phyloP scores from a whole-genome alignment of 2,797 vertebrate genomes.

The Microchirus variegatus region DNA sequence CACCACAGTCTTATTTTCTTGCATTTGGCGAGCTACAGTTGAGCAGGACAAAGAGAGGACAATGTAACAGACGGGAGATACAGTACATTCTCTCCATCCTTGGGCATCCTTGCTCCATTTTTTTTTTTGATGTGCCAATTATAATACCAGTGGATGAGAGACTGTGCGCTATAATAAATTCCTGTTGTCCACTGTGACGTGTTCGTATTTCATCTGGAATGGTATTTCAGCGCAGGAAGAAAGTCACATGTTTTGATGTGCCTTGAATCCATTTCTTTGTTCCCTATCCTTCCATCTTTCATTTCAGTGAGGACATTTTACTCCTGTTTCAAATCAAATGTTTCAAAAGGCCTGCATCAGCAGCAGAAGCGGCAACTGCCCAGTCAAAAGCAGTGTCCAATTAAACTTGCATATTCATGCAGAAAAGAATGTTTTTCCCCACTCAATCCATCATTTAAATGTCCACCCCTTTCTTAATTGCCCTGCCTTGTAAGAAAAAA shows the following conservation, averaged over 20 bases:
- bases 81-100: slow-evolving; percentile 35
- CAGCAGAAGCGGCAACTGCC: slow-evolving; percentile 19
- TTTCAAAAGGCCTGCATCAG: slow-evolving; percentile 52
- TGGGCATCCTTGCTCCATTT: slow-evolving; percentile 41
- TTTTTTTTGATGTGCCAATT: slow-evolving; percentile 47
- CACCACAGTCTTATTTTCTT: slow-evolving; percentile 13
- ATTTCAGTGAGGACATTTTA: slow-evolving; percentile 67
- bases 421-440: slow-evolving; percentile 47
- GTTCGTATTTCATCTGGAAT: slow-evolving; percentile 57
- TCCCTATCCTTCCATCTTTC: slow-evolving; percentile 71
- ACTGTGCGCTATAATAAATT: slow-evolving; percentile 42
- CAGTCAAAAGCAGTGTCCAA: slow-evolving; percentile 55
- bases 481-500: slow-evolving; percentile 56
- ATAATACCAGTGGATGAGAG: slow-evolving; percentile 50
- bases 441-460: slow-evolving; percentile 58
- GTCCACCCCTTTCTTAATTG: slow-evolving; percentile 47
- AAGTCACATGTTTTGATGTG: slow-evolving; percentile 65
- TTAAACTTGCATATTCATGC: slow-evolving; percentile 67
- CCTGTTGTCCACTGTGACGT: slow-evolving; percentile 35
- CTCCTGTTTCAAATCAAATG: slow-evolving; percentile 77
- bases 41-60: slow-evolving; percentile 28
- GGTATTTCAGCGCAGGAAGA: slow-evolving; percentile 56
- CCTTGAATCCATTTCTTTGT: slow-evolving; percentile 69
- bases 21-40: slow-evolving; percentile 10
- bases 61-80: slow-evolving; percentile 31